Evolutionary conservation across 2,888 invertebrate species (phyloP).

Genomic region (Orthosia gracilis): DNA sequence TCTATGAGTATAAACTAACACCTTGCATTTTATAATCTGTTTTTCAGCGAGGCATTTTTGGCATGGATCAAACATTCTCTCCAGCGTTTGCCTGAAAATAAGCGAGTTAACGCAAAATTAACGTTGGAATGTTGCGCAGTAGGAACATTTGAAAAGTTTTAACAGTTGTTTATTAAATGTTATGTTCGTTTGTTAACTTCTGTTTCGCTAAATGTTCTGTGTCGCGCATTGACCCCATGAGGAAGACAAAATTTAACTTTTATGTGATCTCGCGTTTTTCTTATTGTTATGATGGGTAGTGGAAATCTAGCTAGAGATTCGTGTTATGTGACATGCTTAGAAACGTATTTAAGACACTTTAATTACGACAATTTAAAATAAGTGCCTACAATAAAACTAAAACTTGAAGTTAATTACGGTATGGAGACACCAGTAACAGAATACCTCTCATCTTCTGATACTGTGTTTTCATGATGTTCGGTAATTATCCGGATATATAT

Average conservation of each 20-base stretch:
- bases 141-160: slow-evolving; percentile 54
- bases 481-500: too few species aligned
- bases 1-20: neutral
- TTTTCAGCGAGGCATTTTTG: neutral
- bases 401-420: too few species aligned
- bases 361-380: neutral
- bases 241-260: slow-evolving; percentile 30
- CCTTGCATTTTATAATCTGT: neutral
- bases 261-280: slow-evolving; percentile 16
- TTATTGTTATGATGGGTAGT: slow-evolving; percentile 1
- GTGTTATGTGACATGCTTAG: neutral
- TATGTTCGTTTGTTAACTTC: slow-evolving; percentile 48
- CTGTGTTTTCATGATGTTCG: too few species aligned
- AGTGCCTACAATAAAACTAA: too few species aligned
- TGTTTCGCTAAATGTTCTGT: slow-evolving; percentile 48
- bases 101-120: slow-evolving; percentile 44
- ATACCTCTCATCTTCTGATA: too few species aligned
- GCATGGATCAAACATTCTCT: slow-evolving; percentile 10
- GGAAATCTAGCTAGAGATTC: neutral
- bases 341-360: neutral
- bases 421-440: too few species aligned
- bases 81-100: slow-evolving; percentile 26
- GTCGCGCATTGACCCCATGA: slow-evolving; percentile 34
- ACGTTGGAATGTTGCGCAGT: slow-evolving; percentile 37
- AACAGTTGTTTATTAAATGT: slow-evolving; percentile 61